Conservation (phyloP, 2,797 vertebrate species). For the Platalea minor region DNA sequence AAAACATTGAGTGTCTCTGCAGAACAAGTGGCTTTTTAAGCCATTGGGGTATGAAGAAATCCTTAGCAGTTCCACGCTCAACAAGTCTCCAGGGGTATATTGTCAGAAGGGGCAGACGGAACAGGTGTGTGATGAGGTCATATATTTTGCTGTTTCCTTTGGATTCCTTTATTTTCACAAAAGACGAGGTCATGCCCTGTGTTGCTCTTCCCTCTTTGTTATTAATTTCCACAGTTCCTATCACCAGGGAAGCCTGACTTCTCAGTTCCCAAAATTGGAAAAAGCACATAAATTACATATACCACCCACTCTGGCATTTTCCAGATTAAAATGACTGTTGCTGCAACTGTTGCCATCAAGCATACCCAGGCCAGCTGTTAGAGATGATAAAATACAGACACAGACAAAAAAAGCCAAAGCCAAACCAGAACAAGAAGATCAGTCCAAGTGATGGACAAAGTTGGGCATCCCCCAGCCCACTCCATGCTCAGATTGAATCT, state of each 20-base stretch:
- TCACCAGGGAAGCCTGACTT: neutral
- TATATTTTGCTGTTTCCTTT: constrained; percentile 2
- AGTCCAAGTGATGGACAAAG: neutral
- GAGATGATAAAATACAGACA: neutral
- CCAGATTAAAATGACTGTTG: neutral
- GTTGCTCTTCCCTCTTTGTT: neutral
- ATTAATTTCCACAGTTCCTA: neutral
- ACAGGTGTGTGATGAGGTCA: constrained; percentile 38
- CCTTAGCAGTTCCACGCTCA: neutral
- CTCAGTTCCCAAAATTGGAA: neutral
- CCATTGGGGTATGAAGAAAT: neutral
- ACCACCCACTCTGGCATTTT: neutral
- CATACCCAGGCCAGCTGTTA: constrained; percentile 27
- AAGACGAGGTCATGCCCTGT: neutral
- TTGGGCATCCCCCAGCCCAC: neutral
- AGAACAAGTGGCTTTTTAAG: constrained; percentile 16
- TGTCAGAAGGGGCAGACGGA: neutral
- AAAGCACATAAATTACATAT: neutral
- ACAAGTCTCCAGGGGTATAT: neutral
- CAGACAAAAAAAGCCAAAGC: neutral
- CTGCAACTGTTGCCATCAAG: constrained; percentile 45
- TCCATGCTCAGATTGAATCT: neutral
- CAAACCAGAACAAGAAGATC: neutral
- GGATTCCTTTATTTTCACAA: neutral
- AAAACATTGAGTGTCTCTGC: neutral